Evolutionary conservation across 2,888 invertebrate species (phyloP), one percentile per base, ranked within the genome.

Genomic region (Peribatodes rhomboidaria): DNA sequence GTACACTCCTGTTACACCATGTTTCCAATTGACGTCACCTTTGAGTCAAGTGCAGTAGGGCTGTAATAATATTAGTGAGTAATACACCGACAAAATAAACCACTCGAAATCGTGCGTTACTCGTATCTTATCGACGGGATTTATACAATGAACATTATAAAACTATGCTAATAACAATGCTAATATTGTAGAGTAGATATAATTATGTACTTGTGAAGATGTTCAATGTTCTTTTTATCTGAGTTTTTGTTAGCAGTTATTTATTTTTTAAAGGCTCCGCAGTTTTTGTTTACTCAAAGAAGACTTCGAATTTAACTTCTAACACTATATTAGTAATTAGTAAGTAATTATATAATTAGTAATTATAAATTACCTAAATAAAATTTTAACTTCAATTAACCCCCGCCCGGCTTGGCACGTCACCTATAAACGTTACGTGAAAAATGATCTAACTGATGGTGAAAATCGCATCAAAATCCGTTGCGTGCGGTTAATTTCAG

Each of bases 51-150:
- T 73, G 70, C 57, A 58, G 62, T 65, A 59, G 37, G 47, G 52
- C 57, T 75, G 71, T 74, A 77, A 80, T 78, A 75, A 77, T 74
- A 73, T 68, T 71, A 71, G 69, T 79, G 80, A 81, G 77, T 78
- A 78, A 77, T 73, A 71, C 69, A 67, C 70, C 72, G 71, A 79
- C 78, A 85, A 85, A 50, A 84, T 85, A 84, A 80, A 84, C 77
- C 84, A 82, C 82, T 85, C 69, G 80, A 85, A 73, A 70, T 67
- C 64, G 67, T 56, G 65, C 70, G 73, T 71, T 54, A 52, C 60
- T 22, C 49, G 47, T 68, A 73, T 75, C 72, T 82, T 76, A 84
- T 82, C 82, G 60, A 60, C 49, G 57, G 62, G 72, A 79, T 78
- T 72, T 70, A 66, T 72, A 72, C 52, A 68, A 69, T 69, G 71